Conservation (phyloP, 2,888 invertebrate species). For the Seira ritae region DNA sequence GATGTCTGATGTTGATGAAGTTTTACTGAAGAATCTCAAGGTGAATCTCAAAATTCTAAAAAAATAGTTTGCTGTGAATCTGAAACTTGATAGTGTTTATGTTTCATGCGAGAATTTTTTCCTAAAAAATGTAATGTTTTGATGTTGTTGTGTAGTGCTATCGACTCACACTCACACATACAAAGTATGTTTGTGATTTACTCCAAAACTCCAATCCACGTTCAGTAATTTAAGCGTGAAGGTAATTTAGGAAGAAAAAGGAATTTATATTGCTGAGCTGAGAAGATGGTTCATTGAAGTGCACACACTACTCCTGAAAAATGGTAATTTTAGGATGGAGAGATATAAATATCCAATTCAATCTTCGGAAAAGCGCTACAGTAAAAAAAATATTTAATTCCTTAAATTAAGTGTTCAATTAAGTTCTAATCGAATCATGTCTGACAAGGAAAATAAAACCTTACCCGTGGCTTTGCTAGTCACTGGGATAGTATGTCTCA, state of each 20-base stretch:
- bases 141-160: slow-evolving; percentile 11
- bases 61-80: too few species aligned
- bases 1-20: slow-evolving; percentile 14
- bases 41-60: slow-evolving; percentile 41
- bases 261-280: too few species aligned
- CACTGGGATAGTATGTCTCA: slow-evolving; percentile 60
- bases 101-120: not conserved
- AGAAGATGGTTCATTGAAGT: not conserved
- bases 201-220: slow-evolving; percentile 12
- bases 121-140: slow-evolving; percentile 15
- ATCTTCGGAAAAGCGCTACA: not conserved
- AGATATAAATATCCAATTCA: not conserved
- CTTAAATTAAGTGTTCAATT: slow-evolving; percentile 36
- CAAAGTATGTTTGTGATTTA: not conserved
- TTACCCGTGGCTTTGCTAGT: slow-evolving; percentile 56
- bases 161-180: too few species aligned
- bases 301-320: not conserved
- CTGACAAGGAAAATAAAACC: slow-evolving; percentile 58
- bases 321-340: not conserved
- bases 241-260: not conserved
- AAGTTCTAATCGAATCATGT: slow-evolving; percentile 23
- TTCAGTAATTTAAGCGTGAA: slow-evolving; percentile 11
- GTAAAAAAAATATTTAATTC: slow-evolving; percentile 10
- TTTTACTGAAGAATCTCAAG: slow-evolving; percentile 39
- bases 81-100: too few species aligned